Evolutionary conservation across 2,113 vertebrate genomes (phyloP).

Genomic region (Catharus bicknelli): DNA sequence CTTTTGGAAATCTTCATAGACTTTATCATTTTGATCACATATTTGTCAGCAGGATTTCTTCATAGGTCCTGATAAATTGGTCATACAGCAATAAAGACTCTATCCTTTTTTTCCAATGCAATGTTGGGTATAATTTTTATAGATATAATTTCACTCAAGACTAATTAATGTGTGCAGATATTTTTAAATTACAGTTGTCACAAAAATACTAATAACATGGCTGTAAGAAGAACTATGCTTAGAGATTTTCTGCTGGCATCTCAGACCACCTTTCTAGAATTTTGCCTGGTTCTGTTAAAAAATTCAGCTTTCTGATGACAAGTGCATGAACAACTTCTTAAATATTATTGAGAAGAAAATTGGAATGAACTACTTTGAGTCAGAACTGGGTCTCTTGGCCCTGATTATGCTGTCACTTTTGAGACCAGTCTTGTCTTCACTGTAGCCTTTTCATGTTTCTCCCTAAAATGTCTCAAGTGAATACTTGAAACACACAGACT

Average conservation of each 20-base stretch:
- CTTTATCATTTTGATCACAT: not conserved
- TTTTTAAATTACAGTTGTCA: not conserved
- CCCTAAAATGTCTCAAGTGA: not conserved
- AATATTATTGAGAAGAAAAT: not conserved
- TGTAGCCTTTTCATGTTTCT: not conserved
- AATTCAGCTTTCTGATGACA: not conserved
- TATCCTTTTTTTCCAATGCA: not conserved
- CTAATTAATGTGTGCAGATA: not conserved
- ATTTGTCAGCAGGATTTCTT: not conserved
- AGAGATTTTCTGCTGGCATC: not conserved
- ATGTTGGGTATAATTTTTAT: not conserved
- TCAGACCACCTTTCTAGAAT: not conserved
- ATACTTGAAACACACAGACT: not conserved
- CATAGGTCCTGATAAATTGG: not conserved
- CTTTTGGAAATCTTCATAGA: not conserved
- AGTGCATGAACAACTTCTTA: not conserved
- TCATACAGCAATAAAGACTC: not conserved
- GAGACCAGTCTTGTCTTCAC: rapidly evolving
- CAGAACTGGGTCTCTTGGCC: not conserved
- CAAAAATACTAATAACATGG: not conserved
- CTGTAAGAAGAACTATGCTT: not conserved
- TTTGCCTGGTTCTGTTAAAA: not conserved
- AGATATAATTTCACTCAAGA: not conserved
- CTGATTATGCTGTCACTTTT: not conserved
- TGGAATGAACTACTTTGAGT: not conserved